Conservation (phyloP, 1,140 invertebrate genomes). For the Caenorhabditis remanei region DNA sequence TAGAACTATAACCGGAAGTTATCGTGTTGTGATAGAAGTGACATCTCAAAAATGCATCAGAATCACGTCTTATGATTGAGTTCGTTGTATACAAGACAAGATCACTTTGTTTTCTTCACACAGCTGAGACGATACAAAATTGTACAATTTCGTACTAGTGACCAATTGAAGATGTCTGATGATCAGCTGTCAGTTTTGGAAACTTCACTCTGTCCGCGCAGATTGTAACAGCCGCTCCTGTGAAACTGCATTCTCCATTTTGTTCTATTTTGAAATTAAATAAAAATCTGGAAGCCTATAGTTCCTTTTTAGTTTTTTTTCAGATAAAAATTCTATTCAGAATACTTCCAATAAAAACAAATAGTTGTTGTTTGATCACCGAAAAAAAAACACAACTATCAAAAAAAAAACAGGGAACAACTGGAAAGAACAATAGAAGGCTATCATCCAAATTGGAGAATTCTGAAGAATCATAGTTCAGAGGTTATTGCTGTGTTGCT, state of each 20-base stretch:
- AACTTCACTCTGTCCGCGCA: too few relatives aligned
- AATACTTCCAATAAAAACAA: neutral
- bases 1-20: slow-evolving; percentile 14
- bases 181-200: too few relatives aligned
- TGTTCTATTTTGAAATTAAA: too few relatives aligned
- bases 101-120: neutral
- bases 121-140: neutral
- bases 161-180: too few relatives aligned
- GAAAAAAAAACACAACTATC: neutral
- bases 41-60: neutral
- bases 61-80: neutral
- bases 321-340: neutral
- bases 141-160: too few relatives aligned
- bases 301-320: too few relatives aligned
- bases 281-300: too few relatives aligned
- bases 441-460: neutral
- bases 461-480: neutral
- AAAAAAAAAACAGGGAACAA: neutral
- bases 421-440: neutral
- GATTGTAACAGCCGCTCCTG: too few relatives aligned
- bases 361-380: neutral
- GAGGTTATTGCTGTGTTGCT: neutral
- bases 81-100: neutral
- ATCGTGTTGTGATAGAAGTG: neutral
- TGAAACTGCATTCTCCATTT: too few relatives aligned